These are phyloP conservation scores for Diplosoma virens DNA, from an alignment of 23 tunicate species.

Conservation along the genomic window DNA sequence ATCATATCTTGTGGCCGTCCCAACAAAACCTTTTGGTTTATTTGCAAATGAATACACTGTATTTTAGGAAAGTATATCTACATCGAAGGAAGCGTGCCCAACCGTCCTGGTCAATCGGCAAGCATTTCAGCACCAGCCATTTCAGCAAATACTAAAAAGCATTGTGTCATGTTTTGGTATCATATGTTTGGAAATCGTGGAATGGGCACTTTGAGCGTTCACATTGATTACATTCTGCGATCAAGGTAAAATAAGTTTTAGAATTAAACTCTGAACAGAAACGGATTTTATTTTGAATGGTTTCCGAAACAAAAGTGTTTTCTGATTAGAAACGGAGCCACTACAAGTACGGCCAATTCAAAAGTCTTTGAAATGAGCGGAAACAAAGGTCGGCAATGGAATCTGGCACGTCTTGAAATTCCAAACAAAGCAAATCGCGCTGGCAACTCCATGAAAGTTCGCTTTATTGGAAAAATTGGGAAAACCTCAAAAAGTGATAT, in stretches of 20 bases:
- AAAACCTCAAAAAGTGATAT: conserved; percentile 35
- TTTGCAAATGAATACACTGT: no score
- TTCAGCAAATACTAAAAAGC: conserved; percentile 12
- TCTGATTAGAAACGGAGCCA: no score
- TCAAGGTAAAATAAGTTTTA: no score
- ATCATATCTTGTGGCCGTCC: no score
- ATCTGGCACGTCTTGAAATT: conserved; percentile 28
- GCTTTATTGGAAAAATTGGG: conserved; percentile 50
- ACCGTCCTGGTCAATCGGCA: conserved; percentile 35
- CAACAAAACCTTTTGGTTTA: no score
- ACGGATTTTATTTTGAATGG: no score
- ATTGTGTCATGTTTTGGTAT: conserved; percentile 75
- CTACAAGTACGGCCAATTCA: no score
- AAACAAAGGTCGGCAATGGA: conserved; percentile 48
- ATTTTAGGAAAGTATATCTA: conserved; percentile 62
- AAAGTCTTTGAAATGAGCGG: no score
- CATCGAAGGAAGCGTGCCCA: conserved; percentile 69
- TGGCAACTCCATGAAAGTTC: conserved; percentile 42
- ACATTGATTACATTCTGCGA: conserved; percentile 10
- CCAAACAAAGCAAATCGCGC: background rate
- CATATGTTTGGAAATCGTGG: conserved; percentile 80
- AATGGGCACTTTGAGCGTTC: conserved; percentile 42
- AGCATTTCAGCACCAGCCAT: conserved; percentile 39
- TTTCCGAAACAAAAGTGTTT: no score
- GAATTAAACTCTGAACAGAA: no score